phyloP scores from a whole-genome alignment of 2,797 vertebrate genomes.

The Arremon brunneinucha region DNA sequence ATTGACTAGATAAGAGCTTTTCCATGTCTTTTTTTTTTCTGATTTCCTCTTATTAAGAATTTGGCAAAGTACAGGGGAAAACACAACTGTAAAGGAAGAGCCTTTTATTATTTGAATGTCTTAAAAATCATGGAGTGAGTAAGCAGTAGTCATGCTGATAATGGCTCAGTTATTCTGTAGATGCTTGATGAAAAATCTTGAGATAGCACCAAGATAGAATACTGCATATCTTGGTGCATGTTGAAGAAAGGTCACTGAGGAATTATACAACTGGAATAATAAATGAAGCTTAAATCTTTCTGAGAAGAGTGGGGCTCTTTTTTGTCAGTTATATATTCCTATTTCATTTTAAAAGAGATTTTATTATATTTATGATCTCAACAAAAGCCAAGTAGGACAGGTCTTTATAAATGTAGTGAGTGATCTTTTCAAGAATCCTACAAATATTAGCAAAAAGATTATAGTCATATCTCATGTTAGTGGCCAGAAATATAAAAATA shows the following conservation, averaged over 20 bases:
- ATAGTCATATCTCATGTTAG: background rate
- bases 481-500: background rate
- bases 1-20: background rate
- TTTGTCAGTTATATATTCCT: background rate
- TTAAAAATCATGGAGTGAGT: background rate
- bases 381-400: background rate
- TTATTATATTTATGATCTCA: background rate
- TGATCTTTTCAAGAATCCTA: conserved; percentile 1
- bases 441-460: background rate
- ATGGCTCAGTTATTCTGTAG: background rate
- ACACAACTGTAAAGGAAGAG: background rate
- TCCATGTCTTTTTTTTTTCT: background rate
- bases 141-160: background rate
- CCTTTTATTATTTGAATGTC: background rate
- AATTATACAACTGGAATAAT: background rate
- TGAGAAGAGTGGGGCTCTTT: background rate
- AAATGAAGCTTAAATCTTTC: background rate
- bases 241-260: background rate
- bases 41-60: background rate
- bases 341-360: background rate
- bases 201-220: background rate
- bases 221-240: background rate
- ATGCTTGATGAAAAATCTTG: background rate
- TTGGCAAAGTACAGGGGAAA: background rate
- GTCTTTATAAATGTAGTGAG: background rate